Conservation (phyloP, 2,797 vertebrate genomes). For the Acridotheres tristis region DNA sequence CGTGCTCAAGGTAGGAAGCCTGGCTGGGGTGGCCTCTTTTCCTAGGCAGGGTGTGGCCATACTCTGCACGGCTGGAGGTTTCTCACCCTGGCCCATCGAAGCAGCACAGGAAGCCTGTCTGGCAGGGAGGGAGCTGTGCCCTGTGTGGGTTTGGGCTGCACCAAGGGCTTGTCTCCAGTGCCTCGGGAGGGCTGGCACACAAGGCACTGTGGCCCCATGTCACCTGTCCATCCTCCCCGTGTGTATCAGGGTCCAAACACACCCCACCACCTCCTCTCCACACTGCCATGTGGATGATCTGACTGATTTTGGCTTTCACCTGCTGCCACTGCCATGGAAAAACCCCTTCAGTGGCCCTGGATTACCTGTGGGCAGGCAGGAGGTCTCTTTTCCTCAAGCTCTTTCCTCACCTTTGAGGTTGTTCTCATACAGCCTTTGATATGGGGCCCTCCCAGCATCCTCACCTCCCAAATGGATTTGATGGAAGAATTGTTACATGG, state of each 20-base stretch:
- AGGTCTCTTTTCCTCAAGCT: neutral
- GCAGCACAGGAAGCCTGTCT: neutral
- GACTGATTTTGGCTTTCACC: neutral
- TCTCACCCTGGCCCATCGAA: fast-evolving
- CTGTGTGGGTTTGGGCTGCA: neutral
- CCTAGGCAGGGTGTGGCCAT: fast-evolving
- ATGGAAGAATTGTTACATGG: neutral
- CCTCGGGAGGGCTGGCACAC: neutral
- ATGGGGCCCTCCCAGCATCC: neutral
- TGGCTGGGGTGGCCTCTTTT: neutral
- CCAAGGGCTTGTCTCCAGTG: neutral
- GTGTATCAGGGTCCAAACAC: fast-evolving
- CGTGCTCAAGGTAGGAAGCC: constrained; percentile 75
- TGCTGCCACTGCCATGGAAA: neutral
- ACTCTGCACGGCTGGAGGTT: neutral
- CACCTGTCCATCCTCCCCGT: neutral
- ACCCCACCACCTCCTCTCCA: neutral
- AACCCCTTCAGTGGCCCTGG: neutral
- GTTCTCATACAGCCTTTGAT: neutral
- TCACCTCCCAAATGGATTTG: neutral
- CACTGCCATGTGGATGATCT: fast-evolving
- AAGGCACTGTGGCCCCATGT: neutral
- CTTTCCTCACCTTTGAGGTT: neutral
- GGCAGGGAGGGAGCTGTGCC: neutral
- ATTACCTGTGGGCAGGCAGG: neutral